These are phyloP conservation scores for Ichneumon xanthorius DNA, from an alignment of 2,888 invertebrate species.

Conservation along the genomic window DNA sequence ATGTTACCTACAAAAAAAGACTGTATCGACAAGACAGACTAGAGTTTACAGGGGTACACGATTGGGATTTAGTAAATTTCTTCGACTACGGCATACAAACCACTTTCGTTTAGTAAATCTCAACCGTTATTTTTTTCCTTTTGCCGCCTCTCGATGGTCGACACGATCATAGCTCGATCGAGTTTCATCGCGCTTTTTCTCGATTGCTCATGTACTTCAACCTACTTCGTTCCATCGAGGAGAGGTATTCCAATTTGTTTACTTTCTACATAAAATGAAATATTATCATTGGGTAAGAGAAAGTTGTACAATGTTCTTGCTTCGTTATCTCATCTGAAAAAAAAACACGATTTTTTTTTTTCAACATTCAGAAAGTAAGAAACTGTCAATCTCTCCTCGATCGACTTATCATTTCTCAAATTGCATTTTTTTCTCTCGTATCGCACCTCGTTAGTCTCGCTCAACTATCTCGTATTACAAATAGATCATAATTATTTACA, in stretches of 20 bases:
- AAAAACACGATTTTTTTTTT: slow-evolving; percentile 22
- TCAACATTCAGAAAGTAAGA: slow-evolving; percentile 15
- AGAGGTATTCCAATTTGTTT: background rate
- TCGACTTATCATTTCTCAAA: slow-evolving; percentile 34
- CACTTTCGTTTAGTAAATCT: slow-evolving; percentile 64
- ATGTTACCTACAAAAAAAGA: slow-evolving; percentile 66
- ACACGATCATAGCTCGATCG: slow-evolving; percentile 59
- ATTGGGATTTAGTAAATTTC: slow-evolving; percentile 68
- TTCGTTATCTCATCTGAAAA: slow-evolving; percentile 24
- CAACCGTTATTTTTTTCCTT: slow-evolving; percentile 53
- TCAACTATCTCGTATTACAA: slow-evolving; percentile 68
- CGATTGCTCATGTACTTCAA: slow-evolving; percentile 20
- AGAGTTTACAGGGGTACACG: slow-evolving; percentile 70
- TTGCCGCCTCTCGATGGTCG: slow-evolving; percentile 52
- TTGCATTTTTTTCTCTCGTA: slow-evolving; percentile 49
- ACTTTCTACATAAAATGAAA: background rate
- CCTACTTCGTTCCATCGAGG: background rate
- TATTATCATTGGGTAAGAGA: background rate
- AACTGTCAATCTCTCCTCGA: slow-evolving; percentile 1
- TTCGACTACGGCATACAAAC: slow-evolving; percentile 4
- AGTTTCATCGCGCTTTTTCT: slow-evolving; percentile 57
- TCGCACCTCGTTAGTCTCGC: slow-evolving; percentile 58
- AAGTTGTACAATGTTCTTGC: background rate
- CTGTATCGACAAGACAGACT: slow-evolving; percentile 72
- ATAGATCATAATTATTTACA: slow-evolving; percentile 66